Percentiles rank a stretch among this genome's conserved stretches.
Conservation (phyloP, 35 echinoderm and acorn worm genomes). For the Nesometra sesokonis region DNA sequence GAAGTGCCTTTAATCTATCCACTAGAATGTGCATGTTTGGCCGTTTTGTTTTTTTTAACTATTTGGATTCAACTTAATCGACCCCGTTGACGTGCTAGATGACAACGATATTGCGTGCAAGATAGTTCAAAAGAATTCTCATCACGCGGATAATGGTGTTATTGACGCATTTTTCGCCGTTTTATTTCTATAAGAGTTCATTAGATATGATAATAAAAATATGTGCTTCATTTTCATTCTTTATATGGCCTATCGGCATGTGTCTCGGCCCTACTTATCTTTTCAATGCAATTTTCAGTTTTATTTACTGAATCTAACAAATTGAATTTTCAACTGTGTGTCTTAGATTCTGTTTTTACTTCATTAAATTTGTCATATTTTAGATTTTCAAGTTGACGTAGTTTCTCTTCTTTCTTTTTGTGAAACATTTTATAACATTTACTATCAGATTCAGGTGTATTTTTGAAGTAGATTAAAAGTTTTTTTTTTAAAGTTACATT, state of each 20-base stretch:
- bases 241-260: background rate
- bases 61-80: background rate
- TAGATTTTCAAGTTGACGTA: too few species aligned
- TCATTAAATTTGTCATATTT: too few species aligned
- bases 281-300: background rate
- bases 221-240: background rate
- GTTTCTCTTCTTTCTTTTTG: too few species aligned
- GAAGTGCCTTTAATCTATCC: background rate
- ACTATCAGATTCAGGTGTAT: too few species aligned
- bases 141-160: background rate
- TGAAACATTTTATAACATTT: too few species aligned
- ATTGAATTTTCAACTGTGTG: too few species aligned
- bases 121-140: background rate
- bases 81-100: background rate
- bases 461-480: too few species aligned
- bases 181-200: background rate
- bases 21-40: background rate
- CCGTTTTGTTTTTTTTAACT: background rate
- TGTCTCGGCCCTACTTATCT: background rate
- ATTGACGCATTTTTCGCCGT: background rate
- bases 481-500: too few species aligned
- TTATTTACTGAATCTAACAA: background rate
- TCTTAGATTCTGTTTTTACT: too few species aligned
- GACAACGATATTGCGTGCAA: background rate
- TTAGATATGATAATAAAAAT: constrained; percentile 1